Conservation (phyloP, 2,888 invertebrate species). For the Alcis repandata region DNA sequence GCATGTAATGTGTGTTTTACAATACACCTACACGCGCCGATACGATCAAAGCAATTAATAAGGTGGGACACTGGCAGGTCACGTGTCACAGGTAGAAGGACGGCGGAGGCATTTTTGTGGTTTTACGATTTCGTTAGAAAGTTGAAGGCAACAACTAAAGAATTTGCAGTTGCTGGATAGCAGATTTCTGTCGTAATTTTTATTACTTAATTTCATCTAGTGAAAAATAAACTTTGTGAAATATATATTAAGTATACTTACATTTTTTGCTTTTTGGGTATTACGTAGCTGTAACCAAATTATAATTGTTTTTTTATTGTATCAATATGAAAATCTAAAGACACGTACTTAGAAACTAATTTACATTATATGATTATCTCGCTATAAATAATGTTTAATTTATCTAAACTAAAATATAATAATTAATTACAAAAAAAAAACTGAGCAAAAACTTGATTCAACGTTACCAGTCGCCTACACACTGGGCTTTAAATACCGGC, state of each 20-base stretch:
- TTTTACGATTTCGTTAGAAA: neutral
- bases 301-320: too few relatives aligned
- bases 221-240: too few relatives aligned
- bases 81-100: constrained; percentile 2
- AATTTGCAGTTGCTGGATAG: too few relatives aligned
- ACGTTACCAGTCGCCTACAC: constrained; percentile 58
- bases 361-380: too few relatives aligned
- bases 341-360: too few relatives aligned
- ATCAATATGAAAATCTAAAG: too few relatives aligned
- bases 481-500: constrained; percentile 59
- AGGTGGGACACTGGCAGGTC: constrained; percentile 23
- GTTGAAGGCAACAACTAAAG: too few relatives aligned
- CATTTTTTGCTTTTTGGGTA: too few relatives aligned
- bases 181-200: too few relatives aligned
- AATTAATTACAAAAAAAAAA: constrained; percentile 47
- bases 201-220: too few relatives aligned
- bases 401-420: constrained; percentile 26
- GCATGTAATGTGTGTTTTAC: constrained; percentile 37
- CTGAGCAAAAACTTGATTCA: constrained; percentile 48
- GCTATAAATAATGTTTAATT: constrained; percentile 13
- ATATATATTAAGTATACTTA: too few relatives aligned
- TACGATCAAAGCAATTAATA: constrained; percentile 67
- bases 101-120: constrained; percentile 7
- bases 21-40: constrained; percentile 58
- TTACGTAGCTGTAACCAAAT: too few relatives aligned